These are phyloP conservation scores for Pantherophis guttatus DNA, from an alignment of 2,113 vertebrate species.

Conservation along the genomic window DNA sequence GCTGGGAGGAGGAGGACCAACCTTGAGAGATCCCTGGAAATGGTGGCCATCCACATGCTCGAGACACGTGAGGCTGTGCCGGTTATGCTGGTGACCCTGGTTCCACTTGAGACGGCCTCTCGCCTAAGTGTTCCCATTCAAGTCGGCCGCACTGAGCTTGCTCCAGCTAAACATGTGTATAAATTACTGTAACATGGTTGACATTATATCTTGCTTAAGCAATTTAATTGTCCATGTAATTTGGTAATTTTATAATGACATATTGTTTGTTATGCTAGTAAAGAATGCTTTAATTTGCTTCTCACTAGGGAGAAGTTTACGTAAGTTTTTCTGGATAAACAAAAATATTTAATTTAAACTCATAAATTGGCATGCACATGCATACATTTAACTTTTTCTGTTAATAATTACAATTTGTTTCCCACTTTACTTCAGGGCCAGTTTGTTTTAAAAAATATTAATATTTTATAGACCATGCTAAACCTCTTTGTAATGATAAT, in stretches of 20 bases:
- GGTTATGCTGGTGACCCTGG: constrained; percentile 73
- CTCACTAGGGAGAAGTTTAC: constrained; percentile 40
- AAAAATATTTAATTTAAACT: neutral
- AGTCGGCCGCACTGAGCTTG: constrained; percentile 55
- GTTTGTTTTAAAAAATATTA: neutral
- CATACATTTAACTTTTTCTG: neutral
- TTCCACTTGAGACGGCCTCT: constrained; percentile 68
- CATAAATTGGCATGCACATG: neutral
- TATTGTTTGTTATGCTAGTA: constrained; percentile 59
- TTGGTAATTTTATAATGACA: constrained; percentile 70
- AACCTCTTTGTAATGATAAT: neutral
- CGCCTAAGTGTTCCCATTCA: constrained; percentile 68
- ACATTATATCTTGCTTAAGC: constrained; percentile 73
- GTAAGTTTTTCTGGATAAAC: constrained; percentile 35
- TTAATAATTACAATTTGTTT: neutral
- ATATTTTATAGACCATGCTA: neutral
- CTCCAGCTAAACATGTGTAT: constrained; percentile 68
- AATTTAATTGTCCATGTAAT: constrained; percentile 77
- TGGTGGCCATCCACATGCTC: constrained; percentile 67
- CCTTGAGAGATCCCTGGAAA: constrained; percentile 59
- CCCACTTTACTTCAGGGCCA: neutral
- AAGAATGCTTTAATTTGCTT: constrained; percentile 41
- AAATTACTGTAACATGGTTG: constrained; percentile 68
- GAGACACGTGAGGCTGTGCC: constrained; percentile 74
- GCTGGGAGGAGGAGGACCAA: constrained; percentile 61